A percentile compares a stretch with the other conserved stretches of the same genome.
These are phyloP conservation scores for Melinaea menophilus DNA, from an alignment of 2,888 invertebrate genomes.

Conservation along the genomic window DNA sequence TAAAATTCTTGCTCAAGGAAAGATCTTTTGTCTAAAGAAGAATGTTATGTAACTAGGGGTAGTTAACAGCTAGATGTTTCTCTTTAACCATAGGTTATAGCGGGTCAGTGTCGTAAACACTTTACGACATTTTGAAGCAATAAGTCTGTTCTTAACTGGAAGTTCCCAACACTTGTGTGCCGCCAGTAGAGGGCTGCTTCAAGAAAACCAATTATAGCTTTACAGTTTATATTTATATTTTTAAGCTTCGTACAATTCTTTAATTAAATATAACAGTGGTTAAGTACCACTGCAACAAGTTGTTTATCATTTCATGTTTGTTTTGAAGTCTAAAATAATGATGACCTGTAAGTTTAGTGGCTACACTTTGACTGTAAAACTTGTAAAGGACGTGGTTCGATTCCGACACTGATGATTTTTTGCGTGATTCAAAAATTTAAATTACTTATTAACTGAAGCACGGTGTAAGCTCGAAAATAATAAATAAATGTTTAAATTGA, in stretches of 20 bases:
- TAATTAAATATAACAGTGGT: constrained; percentile 46
- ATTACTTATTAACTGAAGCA: no score
- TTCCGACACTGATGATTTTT: no score
- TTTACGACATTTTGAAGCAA: constrained; percentile 29
- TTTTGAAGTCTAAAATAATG: no score
- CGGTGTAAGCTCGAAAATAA: no score
- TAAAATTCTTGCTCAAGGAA: no score
- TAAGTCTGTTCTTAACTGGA: constrained; percentile 17
- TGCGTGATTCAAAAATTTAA: no score
- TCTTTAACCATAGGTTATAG: constrained; percentile 40
- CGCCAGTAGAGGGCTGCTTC: not conserved
- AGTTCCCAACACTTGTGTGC: constrained; percentile 1
- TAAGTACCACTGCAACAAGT: no score
- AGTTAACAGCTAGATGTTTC: constrained; percentile 1
- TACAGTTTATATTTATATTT: constrained; percentile 2
- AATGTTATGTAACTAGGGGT: constrained; percentile 10
- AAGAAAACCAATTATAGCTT: constrained; percentile 3
- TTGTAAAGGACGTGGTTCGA: no score
- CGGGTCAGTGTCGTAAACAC: constrained; percentile 27
- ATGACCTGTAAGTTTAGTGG: no score
- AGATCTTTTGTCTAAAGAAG: constrained; percentile 1
- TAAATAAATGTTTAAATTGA: no score
- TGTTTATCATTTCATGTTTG: no score
- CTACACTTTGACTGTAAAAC: no score
- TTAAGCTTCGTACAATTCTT: constrained; percentile 39